phyloP scores from a whole-genome alignment of 1,140 invertebrate genomes.

The Drosophila littoralis region DNA sequence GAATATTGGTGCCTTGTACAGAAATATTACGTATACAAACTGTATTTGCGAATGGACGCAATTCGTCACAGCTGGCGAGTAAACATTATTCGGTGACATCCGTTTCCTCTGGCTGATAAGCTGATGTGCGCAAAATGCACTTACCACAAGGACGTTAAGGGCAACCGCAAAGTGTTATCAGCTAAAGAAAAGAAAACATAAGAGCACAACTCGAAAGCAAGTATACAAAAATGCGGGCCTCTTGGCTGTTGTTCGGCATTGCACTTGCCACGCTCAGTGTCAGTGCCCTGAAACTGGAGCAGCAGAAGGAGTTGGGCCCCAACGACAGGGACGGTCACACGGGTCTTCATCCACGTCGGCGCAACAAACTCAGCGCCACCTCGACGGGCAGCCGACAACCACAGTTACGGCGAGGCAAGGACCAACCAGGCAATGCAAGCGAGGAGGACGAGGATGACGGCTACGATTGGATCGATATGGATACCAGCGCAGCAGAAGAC shows the following conservation, averaged over 20 bases:
- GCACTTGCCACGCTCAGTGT: slow-evolving; percentile 19
- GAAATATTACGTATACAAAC: not conserved
- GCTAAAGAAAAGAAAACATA: slow-evolving; percentile 12
- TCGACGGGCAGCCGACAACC: not conserved
- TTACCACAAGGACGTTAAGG: slow-evolving; percentile 25
- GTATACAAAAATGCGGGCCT: slow-evolving; percentile 50
- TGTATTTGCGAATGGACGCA: slow-evolving; percentile 9
- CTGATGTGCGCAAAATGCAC: slow-evolving; percentile 56
- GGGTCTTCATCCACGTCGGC: not conserved
- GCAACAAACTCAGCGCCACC: slow-evolving; percentile 1
- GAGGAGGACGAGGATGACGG: slow-evolving; percentile 50
- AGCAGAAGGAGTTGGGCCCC: slow-evolving; percentile 3
- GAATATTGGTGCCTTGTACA: not conserved
- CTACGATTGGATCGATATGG: slow-evolving; percentile 60
- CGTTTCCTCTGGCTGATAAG: slow-evolving; percentile 38
- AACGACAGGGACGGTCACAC: not conserved
- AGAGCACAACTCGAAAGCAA: slow-evolving; percentile 10
- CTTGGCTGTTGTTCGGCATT: slow-evolving; percentile 33
- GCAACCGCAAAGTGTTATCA: slow-evolving; percentile 33
- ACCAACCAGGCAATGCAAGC: not conserved
- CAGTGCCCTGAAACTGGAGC: slow-evolving; percentile 15
- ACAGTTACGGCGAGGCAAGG: not conserved
- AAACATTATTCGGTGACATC: slow-evolving; percentile 23
- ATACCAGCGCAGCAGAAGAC: slow-evolving; percentile 45
- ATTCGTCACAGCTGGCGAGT: not conserved